Percentiles rank a stretch among this genome's conserved stretches.
phyloP scores from a whole-genome alignment of 2,797 vertebrate species.

The Coendou prehensilis region DNA sequence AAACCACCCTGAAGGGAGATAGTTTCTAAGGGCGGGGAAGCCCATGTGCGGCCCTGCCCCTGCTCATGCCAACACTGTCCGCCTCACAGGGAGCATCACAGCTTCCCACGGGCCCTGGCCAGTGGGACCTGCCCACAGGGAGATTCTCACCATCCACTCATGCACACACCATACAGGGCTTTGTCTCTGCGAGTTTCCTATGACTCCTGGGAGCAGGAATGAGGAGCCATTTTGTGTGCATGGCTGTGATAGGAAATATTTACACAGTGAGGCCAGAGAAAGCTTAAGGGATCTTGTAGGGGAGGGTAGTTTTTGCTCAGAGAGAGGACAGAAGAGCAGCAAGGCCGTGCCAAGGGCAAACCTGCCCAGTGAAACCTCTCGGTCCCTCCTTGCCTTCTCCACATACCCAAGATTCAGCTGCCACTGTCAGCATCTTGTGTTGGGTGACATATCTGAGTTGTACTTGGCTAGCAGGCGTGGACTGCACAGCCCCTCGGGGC shows the following conservation, averaged over 20 bases:
- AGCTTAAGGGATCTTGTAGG: neutral
- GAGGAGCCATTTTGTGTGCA: accelerated
- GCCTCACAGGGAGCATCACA: accelerated
- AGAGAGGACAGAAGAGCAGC: neutral
- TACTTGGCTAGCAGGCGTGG: neutral
- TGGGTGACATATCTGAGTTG: too few relatives aligned
- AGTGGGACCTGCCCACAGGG: accelerated
- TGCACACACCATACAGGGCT: accelerated
- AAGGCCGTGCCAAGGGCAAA: neutral
- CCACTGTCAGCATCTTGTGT: neutral
- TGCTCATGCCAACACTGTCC: accelerated
- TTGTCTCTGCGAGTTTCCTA: accelerated
- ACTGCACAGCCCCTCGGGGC: accelerated
- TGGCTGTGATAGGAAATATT: too few relatives aligned
- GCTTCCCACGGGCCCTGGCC: accelerated
- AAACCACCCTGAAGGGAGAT: neutral
- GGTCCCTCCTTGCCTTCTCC: too few relatives aligned
- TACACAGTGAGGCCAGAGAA: accelerated
- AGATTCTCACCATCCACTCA: accelerated
- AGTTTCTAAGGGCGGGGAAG: neutral
- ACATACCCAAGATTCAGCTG: neutral
- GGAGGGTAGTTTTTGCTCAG: neutral
- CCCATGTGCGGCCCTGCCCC: accelerated
- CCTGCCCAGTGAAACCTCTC: neutral
- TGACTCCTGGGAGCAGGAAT: accelerated